Evolutionary conservation across 2,888 invertebrate genomes (phyloP), one percentile per base, ranked within the genome.

Genomic region (Mechanitis messenoides): DNA sequence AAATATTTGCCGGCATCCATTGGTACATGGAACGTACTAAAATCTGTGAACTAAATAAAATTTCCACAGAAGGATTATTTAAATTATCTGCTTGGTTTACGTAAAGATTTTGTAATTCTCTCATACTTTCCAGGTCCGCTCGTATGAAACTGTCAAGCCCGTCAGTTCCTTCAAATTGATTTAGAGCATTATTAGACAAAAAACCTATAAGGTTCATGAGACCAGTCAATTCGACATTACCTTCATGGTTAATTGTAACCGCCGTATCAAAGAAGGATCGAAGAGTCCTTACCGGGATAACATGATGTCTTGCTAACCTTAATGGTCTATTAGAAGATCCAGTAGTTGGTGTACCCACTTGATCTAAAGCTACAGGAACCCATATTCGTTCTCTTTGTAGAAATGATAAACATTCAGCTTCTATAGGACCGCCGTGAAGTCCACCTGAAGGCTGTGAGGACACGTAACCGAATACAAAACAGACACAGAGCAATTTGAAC

Each of bases 391-490:
- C 50, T 31, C 50, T 50, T 31, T 11, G 28, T 11, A 50, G 3
- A 50, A 50, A 50, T n/a, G 50, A 50, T 31, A 50, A 50, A 31
- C 50, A 50, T 31, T 50, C 50, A 7, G 50, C 50, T 50, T 50
- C 50, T 50, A 50, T 50, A 31, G 50, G 50, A 50, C 50, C 50
- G 11, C 50, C 50, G 9, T 50, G 50, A 50, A 50, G 50, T 31
- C 50, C 50, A 31, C 31, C 31, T 50, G 50, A 50, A 50, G 50
- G 50, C 7, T 50, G 50, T 3, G 50, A 50, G 28, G 9, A 50
- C 9, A 50, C 50, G 31, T 2, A 50, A 2, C 11, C n/a, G 9
- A 50, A 50, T 31, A 31, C 28, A 31, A 50, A 9, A 50, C 50
- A 50, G 31, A 50, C 3, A 31, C 28, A 28, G 9, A 31, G 31